Evolutionary conservation across 1,140 invertebrate species (phyloP), one percentile per base, ranked within the genome.

Genomic region (Maconellicoccus hirsutus): DNA sequence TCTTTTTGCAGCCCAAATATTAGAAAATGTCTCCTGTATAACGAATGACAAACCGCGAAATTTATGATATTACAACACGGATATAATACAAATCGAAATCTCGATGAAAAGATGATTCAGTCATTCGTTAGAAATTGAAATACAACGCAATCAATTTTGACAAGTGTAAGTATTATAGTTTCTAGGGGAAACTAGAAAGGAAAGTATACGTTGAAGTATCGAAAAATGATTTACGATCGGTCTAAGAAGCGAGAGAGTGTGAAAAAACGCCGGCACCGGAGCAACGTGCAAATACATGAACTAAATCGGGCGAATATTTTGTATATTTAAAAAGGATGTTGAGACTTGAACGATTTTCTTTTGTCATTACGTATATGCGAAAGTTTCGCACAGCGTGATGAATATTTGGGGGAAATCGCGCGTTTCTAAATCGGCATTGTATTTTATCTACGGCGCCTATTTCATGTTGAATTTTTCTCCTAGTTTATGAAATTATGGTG

Each of bases 71-170:
- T n/a, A n/a, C n/a, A n/a, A 38, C 14, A 7, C 33, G 6, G 33
- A 38, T 16, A 52, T 52, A 16, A 8, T 52, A 52, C n/a, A 52
- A 52, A 52, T 52, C 12, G 2, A 52, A 52, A 52, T 16, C 42
- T 52, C n/a, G 42, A 52, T 52, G 42, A 52, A 52, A 52, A 52
- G 16, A 52, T 52, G 42, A 52, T 52, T 52, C 42, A 52, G 42
- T 52, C 42, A 52, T 52, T 52, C 42, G 42, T 52, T 52, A 52
- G 42, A 8, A 16, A 52, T 52, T 52, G 42, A 52, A 52, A 52
- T 52, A 16, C 42, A 52, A 16, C 42, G 42, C 42, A 52, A 52
- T 52, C 42, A 52, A 19, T 52, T 52, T 16, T 52, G 42, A 52
- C 42, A 52, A 52, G 42, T 52, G 42, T 52, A 52, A 52, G 42